Percentiles rank a stretch among this genome's conserved stretches.
These are phyloP conservation scores for Nomada hirtipes DNA, from an alignment of 2,888 invertebrate genomes.

Conservation along the genomic window DNA sequence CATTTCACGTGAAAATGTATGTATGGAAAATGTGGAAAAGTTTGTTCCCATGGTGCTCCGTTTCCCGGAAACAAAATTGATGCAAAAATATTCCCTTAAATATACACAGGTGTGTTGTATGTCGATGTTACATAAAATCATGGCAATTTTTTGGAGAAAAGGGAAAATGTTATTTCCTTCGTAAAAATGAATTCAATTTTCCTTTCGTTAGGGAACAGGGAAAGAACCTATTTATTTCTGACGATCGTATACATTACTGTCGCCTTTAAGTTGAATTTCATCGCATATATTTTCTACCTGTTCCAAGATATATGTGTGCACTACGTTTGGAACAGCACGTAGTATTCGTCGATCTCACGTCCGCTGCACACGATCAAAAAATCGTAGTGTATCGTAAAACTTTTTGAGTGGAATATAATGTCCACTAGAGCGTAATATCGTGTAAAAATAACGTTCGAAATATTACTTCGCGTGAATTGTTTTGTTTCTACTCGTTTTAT, in stretches of 20 bases:
- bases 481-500: too few species aligned
- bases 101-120: not conserved
- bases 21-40: not conserved
- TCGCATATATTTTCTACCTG: not conserved
- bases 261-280: not conserved
- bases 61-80: not conserved
- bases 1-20: not conserved
- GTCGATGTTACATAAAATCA: not conserved
- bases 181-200: not conserved
- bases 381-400: not conserved
- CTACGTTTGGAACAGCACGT: not conserved
- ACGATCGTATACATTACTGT: not conserved
- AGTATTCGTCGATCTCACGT: not conserved
- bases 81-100: not conserved
- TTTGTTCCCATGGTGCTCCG: not conserved
- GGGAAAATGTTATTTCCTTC: not conserved
- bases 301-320: not conserved
- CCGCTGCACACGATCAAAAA: constrained; percentile 1
- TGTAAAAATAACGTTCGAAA: not conserved
- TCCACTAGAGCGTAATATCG: not conserved
- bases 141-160: too few species aligned
- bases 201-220: too few species aligned
- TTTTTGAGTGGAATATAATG: not conserved
- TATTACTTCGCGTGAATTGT: not conserved
- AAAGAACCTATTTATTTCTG: not conserved